Percentiles rank a stretch among this genome's conserved stretches.
Conservation (phyloP, 2,113 vertebrate species). For the Bujurquina vittata region DNA sequence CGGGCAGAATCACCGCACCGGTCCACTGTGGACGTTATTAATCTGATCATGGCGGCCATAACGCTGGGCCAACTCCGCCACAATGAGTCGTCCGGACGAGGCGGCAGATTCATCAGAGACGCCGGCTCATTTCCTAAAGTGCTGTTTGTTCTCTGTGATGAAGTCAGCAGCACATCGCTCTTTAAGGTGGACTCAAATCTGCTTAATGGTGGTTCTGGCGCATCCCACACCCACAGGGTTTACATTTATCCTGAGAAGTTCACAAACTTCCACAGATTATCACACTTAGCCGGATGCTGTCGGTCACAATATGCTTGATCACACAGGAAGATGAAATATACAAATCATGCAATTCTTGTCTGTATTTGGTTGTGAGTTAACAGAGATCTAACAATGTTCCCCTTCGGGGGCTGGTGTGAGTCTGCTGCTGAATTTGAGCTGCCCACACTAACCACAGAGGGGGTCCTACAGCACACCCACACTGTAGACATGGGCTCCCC, state of each 20-base stretch:
- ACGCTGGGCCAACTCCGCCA: constrained; percentile 48
- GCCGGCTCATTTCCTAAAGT: constrained; percentile 57
- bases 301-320: background rate
- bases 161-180: constrained; percentile 12
- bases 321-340: background rate
- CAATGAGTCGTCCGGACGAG: constrained; percentile 38
- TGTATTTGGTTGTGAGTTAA: background rate
- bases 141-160: constrained; percentile 69
- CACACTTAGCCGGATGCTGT: background rate
- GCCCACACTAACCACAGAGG: background rate
- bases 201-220: background rate
- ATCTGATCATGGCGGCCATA: constrained; percentile 80
- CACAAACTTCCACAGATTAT: background rate
- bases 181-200: constrained; percentile 7
- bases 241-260: background rate
- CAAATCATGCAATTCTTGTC: background rate
- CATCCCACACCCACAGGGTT: background rate
- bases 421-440: background rate
- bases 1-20: constrained; percentile 88
- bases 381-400: background rate
- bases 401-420: background rate
- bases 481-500: too few species aligned
- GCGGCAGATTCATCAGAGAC: constrained; percentile 73
- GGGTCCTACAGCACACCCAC: too few species aligned
- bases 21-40: constrained; percentile 86